Evolutionary conservation across 1,140 invertebrate species (phyloP).

Genomic region (Bombus sibiricus): DNA sequence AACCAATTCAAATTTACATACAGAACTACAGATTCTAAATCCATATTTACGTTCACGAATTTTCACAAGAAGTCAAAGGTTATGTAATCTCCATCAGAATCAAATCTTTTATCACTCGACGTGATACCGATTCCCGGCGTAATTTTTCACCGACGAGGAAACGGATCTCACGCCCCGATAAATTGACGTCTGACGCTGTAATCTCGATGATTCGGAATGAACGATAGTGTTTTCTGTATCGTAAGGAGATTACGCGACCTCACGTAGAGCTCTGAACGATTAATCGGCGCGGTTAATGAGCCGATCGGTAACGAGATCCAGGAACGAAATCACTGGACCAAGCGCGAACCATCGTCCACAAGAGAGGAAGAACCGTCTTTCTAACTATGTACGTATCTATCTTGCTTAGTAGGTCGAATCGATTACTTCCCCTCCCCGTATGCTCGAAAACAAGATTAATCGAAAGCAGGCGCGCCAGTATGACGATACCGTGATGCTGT

Average conservation of each 20-base stretch:
- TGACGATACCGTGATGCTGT: not conserved
- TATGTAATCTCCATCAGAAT: no score
- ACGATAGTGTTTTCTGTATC: not conserved
- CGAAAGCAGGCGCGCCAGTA: not conserved
- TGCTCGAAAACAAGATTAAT: slow-evolving; percentile 43
- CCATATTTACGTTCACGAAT: not conserved
- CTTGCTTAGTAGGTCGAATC: slow-evolving; percentile 43
- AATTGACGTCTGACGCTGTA: not conserved
- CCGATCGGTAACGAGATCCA: slow-evolving; percentile 22
- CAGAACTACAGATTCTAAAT: not conserved
- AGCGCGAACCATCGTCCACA: not conserved
- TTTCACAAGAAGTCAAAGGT: not conserved
- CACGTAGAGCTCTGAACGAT: slow-evolving; percentile 7
- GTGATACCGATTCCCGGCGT: not conserved
- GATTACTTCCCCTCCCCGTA: slow-evolving; percentile 14
- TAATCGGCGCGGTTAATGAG: slow-evolving; percentile 28
- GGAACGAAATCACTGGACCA: slow-evolving; percentile 11
- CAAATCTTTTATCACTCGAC: no score
- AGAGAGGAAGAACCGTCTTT: slow-evolving; percentile 8
- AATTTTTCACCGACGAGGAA: not conserved
- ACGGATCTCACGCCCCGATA: not conserved
- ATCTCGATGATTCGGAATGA: not conserved
- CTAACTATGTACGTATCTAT: slow-evolving; percentile 5
- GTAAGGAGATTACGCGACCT: not conserved
- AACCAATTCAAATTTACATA: not conserved